Percentiles rank a stretch among this genome's conserved stretches.
phyloP scores from a whole-genome alignment of 1,140 invertebrate genomes.

The Sweltsa coloradensis region DNA sequence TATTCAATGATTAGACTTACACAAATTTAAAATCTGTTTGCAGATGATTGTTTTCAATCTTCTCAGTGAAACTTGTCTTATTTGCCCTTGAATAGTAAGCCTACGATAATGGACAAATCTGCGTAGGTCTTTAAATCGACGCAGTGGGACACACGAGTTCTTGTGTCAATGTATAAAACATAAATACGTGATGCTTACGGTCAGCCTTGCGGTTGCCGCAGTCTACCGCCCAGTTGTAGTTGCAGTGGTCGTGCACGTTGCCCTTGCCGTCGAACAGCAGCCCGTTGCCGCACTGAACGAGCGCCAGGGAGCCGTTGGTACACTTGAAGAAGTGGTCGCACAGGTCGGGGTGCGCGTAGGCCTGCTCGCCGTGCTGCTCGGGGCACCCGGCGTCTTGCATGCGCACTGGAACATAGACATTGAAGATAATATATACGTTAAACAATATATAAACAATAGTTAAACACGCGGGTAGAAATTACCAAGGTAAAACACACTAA shows the following conservation, averaged over 20 bases:
- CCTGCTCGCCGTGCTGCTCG: constrained; percentile 54
- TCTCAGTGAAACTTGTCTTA: too few species aligned
- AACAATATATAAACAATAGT: background rate
- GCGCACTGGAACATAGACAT: constrained; percentile 3
- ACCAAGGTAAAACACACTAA: too few species aligned
- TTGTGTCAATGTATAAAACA: too few species aligned
- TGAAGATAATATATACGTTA: background rate
- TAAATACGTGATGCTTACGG: constrained; percentile 47
- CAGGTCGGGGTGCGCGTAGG: constrained; percentile 70
- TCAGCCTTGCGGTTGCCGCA: constrained; percentile 75
- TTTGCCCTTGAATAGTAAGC: too few species aligned
- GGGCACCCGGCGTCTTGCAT: constrained; percentile 38
- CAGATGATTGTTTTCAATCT: too few species aligned
- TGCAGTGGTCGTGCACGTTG: constrained; percentile 79
- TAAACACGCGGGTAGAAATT: background rate
- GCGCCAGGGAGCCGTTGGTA: constrained; percentile 76
- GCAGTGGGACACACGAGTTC: too few species aligned
- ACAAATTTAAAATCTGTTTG: too few species aligned
- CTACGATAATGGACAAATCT: too few species aligned
- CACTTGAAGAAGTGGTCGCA: constrained; percentile 84
- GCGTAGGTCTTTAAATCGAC: too few species aligned
- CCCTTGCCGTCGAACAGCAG: constrained; percentile 83
- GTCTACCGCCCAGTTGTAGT: constrained; percentile 84
- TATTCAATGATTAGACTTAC: too few species aligned
- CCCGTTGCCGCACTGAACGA: constrained; percentile 85